Evolutionary conservation across 1,140 invertebrate genomes (phyloP).

Genomic region (Neodiprion lecontei): DNA sequence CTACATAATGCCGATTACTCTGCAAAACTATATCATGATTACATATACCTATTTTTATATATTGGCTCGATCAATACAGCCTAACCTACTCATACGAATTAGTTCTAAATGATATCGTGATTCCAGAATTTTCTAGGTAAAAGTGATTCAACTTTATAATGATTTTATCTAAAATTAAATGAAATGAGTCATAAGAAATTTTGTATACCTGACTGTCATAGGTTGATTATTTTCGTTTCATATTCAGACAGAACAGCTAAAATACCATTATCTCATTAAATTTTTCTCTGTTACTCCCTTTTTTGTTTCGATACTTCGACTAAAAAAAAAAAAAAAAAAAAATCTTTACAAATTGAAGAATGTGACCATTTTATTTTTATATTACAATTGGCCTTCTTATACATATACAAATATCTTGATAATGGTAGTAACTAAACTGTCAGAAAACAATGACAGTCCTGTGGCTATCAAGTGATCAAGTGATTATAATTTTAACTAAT

Average conservation of each 20-base stretch:
- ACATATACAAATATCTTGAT: not conserved
- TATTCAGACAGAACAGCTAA: slow-evolving; percentile 3
- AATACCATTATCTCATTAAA: not conserved
- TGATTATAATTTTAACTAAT: not conserved
- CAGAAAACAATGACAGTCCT: not conserved
- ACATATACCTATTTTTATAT: slow-evolving; percentile 6
- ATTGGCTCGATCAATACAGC: not conserved
- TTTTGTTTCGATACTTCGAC: not conserved
- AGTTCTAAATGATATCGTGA: not conserved
- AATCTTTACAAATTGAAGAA: not conserved
- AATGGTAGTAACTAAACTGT: slow-evolving; percentile 7
- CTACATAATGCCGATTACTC: not conserved
- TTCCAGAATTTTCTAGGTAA: not conserved
- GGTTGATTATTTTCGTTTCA: not conserved
- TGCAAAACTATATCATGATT: not conserved
- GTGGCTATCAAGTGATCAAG: not conserved
- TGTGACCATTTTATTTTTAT: slow-evolving; percentile 1
- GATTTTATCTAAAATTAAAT: not conserved
- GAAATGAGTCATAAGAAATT: not conserved
- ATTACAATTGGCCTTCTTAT: not conserved
- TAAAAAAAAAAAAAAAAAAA: too few relatives aligned
- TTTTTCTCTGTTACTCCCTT: not conserved
- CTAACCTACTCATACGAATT: not conserved
- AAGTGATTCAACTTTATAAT: not conserved
- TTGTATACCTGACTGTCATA: not conserved